Conservation (phyloP, 2,888 invertebrate genomes). For the Heterodera filipjevi region DNA sequence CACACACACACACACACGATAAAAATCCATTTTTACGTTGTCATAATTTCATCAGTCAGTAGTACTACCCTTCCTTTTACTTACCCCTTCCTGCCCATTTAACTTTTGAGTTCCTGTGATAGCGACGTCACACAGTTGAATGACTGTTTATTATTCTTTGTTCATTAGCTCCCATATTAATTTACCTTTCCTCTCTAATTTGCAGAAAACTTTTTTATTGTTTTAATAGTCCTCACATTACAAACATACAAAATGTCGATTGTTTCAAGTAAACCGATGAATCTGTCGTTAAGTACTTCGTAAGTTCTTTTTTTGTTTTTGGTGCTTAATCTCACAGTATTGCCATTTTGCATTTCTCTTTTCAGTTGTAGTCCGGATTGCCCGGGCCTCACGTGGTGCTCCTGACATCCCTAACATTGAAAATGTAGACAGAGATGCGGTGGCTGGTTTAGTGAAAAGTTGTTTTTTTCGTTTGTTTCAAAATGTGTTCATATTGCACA, state of each 20-base stretch:
- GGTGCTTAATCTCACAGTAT: background rate
- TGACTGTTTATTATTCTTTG: no score
- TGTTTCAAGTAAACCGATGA: conserved; percentile 32
- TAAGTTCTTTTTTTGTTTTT: conserved; percentile 6
- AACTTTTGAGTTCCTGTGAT: no score
- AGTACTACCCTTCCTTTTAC: no score
- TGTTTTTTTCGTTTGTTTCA: background rate
- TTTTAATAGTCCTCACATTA: no score
- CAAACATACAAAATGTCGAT: conserved; percentile 27
- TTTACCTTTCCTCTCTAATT: no score
- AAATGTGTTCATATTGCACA: background rate
- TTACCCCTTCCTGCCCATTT: no score
- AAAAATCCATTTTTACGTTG: no score
- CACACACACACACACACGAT: no score
- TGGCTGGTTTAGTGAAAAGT: conserved; percentile 34
- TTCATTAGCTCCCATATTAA: no score
- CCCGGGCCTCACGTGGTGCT: conserved; percentile 47
- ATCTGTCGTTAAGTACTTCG: conserved; percentile 31
- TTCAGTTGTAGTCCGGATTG: conserved; percentile 46
- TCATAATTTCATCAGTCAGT: no score
- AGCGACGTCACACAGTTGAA: no score
- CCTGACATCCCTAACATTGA: conserved; percentile 47
- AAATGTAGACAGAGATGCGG: conserved; percentile 24
- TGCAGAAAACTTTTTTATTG: no score
- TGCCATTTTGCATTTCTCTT: background rate